A percentile compares a stretch with the other conserved stretches of the same genome.
Evolutionary conservation across 2,888 invertebrate genomes (phyloP).

Genomic region (Leptinotarsa haldemani): DNA sequence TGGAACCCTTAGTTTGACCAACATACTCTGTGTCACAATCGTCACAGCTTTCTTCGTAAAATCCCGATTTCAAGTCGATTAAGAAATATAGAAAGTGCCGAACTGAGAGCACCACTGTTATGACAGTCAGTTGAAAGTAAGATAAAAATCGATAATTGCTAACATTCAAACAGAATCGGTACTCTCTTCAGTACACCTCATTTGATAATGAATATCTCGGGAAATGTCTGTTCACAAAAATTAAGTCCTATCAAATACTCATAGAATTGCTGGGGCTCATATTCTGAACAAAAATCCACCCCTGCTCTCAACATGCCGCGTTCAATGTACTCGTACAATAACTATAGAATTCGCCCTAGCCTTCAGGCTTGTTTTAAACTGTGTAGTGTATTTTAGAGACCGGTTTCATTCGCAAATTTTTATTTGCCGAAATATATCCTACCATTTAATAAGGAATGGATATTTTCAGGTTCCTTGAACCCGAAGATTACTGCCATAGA

Average conservation of each 20-base stretch:
- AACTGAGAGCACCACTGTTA: no score
- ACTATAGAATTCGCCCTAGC: conserved; percentile 49
- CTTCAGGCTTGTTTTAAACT: conserved; percentile 24
- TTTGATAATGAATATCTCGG: no score
- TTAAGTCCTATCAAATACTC: not conserved
- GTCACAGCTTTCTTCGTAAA: no score
- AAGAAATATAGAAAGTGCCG: no score
- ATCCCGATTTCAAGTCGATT: no score
- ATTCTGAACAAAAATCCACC: conserved; percentile 21
- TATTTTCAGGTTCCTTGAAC: conserved; percentile 3
- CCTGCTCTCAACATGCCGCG: conserved; percentile 32
- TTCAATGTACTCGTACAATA: conserved; percentile 47
- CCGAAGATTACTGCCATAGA: not conserved
- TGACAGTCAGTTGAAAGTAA: no score
- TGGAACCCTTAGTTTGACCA: no score
- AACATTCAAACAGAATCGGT: no score
- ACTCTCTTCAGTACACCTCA: no score
- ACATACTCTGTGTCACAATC: no score
- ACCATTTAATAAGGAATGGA: conserved; percentile 22
- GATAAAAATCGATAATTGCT: no score
- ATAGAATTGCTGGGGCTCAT: not conserved
- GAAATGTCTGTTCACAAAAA: no score
- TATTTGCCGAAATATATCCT: conserved; percentile 45
- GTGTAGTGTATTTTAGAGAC: conserved; percentile 40
- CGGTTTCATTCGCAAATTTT: conserved; percentile 51